These are phyloP conservation scores for Cephalopachus bancanus DNA, from an alignment of 2,797 vertebrate genomes.

Conservation along the genomic window DNA sequence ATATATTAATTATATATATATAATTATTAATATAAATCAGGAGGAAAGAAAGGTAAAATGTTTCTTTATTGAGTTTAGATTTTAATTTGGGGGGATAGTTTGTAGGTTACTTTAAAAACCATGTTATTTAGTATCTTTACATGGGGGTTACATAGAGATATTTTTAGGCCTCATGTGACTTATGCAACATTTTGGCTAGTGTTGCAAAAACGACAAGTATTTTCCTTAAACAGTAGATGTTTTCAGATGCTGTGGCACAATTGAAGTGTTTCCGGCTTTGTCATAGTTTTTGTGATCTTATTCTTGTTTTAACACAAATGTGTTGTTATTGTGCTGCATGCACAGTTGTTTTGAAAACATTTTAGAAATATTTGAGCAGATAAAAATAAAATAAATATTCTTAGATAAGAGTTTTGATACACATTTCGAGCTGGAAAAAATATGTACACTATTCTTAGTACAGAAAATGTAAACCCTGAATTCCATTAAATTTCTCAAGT, in stretches of 20 bases:
- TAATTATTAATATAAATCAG: not conserved
- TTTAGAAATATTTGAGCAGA: slow-evolving; percentile 13
- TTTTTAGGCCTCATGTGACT: slow-evolving; percentile 50
- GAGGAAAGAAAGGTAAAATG: not conserved
- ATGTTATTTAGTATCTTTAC: slow-evolving; percentile 21
- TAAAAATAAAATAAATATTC: slow-evolving; percentile 33
- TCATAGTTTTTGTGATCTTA: not conserved
- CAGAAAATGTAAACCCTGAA: not conserved
- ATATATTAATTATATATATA: too few species aligned
- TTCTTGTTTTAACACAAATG: slow-evolving; percentile 6
- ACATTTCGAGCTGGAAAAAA: not conserved
- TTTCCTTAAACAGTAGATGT: not conserved
- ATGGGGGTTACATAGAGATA: not conserved
- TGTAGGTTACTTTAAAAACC: not conserved
- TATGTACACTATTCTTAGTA: not conserved
- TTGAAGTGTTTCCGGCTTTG: not conserved
- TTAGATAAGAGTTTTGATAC: not conserved
- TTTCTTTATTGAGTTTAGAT: not conserved
- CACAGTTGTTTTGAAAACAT: not conserved
- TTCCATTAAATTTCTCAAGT: not conserved
- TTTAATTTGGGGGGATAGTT: not conserved
- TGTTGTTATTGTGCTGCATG: not conserved
- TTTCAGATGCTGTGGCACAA: slow-evolving; percentile 43
- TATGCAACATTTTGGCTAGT: slow-evolving; percentile 31
- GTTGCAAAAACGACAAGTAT: not conserved